These are phyloP conservation scores for Nycticebus coucang DNA, from an alignment of 2,113 vertebrate species.

Conservation along the genomic window DNA sequence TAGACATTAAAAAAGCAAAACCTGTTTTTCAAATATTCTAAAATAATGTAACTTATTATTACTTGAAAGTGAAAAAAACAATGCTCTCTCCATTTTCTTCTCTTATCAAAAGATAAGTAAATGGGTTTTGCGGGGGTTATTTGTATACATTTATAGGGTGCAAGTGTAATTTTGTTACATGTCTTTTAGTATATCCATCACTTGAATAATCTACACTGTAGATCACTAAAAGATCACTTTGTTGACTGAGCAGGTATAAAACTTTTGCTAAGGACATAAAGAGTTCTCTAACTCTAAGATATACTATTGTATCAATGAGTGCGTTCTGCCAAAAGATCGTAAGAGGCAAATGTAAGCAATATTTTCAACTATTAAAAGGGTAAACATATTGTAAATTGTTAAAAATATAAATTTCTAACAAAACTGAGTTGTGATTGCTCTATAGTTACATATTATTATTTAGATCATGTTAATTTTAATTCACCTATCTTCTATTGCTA, in stretches of 20 bases:
- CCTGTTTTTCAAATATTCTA: neutral
- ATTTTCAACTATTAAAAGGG: neutral
- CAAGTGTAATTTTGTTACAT: too few relatives aligned
- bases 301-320: neutral
- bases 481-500: neutral
- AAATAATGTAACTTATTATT: neutral
- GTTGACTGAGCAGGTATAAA: neutral
- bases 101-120: neutral
- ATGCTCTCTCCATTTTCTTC: neutral
- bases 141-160: too few relatives aligned
- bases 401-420: neutral
- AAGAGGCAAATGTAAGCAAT: neutral
- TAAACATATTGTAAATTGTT: neutral
- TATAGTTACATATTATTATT: neutral
- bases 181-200: too few relatives aligned
- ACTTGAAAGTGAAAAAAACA: neutral
- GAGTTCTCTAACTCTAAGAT: neutral
- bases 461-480: slow-evolving; percentile 14
- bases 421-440: neutral
- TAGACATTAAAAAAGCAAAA: neutral
- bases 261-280: neutral
- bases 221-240: neutral
- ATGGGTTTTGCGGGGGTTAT: neutral
- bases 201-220: too few relatives aligned
- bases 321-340: neutral